Conservation (phyloP, 2,888 invertebrate species). For the Ceriagrion tenellum region DNA sequence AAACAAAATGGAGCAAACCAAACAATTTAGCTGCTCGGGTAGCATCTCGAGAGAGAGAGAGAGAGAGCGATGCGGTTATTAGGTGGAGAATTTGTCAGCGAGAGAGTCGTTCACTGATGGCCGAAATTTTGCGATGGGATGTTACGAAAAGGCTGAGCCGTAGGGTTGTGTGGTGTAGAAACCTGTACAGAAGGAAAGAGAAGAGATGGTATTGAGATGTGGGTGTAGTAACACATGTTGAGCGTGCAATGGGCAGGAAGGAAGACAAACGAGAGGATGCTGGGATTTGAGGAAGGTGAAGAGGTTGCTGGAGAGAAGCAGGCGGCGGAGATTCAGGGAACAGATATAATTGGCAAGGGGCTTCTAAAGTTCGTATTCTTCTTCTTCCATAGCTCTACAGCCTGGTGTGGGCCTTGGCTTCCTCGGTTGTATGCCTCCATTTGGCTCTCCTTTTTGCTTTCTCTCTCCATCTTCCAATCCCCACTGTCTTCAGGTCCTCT, state of each 20-base stretch:
- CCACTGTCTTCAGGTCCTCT: no score
- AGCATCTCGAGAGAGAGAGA: not conserved
- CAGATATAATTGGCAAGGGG: not conserved
- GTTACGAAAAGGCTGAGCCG: not conserved
- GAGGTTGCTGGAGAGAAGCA: not conserved
- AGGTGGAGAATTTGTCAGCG: constrained; percentile 16
- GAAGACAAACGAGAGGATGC: not conserved
- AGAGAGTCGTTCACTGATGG: not conserved
- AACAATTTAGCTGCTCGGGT: no score
- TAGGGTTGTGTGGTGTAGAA: no score
- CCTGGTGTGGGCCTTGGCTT: no score
- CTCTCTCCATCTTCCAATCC: no score
- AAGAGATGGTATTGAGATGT: not conserved
- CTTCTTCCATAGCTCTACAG: no score
- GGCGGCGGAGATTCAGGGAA: not conserved
- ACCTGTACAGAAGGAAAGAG: not conserved
- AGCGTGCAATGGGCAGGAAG: not conserved
- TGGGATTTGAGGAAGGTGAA: not conserved
- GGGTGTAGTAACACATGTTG: not conserved
- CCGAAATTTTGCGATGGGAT: not conserved
- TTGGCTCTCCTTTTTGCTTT: no score
- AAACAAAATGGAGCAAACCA: no score
- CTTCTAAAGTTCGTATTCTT: no score
- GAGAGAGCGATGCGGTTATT: not conserved
- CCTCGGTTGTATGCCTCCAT: no score